Conservation (phyloP, 1,140 invertebrate species). For the Drosophila mayri region DNA sequence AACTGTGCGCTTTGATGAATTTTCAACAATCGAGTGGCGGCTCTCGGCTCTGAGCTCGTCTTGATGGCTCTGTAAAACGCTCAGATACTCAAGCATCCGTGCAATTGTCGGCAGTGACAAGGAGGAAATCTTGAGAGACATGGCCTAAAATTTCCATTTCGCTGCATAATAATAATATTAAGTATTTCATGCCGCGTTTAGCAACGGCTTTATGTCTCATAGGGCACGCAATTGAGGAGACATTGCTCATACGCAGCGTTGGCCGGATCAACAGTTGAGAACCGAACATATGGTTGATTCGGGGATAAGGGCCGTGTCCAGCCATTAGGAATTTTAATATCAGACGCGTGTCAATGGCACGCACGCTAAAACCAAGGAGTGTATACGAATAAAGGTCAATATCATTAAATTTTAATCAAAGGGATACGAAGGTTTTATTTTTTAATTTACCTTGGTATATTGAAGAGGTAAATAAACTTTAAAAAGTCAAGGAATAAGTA, state of each 20-base stretch:
- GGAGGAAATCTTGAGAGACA: slow-evolving; percentile 32
- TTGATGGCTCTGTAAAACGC: slow-evolving; percentile 21
- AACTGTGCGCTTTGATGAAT: slow-evolving; percentile 35
- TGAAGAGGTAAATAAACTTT: too few relatives aligned
- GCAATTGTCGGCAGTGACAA: slow-evolving; percentile 20
- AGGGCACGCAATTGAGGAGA: slow-evolving; percentile 35
- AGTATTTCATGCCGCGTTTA: slow-evolving; percentile 17
- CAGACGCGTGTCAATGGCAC: slow-evolving; percentile 35
- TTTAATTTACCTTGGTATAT: background rate
- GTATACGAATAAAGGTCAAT: slow-evolving; percentile 10
- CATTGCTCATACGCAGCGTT: slow-evolving; percentile 60
- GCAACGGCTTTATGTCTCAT: slow-evolving; percentile 25
- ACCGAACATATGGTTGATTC: slow-evolving; percentile 40
- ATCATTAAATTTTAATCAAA: background rate
- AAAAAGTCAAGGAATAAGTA: too few relatives aligned
- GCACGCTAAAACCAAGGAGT: background rate
- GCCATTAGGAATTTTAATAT: slow-evolving; percentile 49
- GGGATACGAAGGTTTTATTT: background rate
- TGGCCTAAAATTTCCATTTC: slow-evolving; percentile 31
- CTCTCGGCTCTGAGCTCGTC: background rate
- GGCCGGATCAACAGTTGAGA: slow-evolving; percentile 47
- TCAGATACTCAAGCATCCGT: slow-evolving; percentile 13
- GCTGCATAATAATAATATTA: slow-evolving; percentile 34
- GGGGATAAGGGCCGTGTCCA: slow-evolving; percentile 27
- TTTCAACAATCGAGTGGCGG: slow-evolving; percentile 22